Evolutionary conservation across 2,113 vertebrate genomes (phyloP).

Genomic region (Corvus cornix): DNA sequence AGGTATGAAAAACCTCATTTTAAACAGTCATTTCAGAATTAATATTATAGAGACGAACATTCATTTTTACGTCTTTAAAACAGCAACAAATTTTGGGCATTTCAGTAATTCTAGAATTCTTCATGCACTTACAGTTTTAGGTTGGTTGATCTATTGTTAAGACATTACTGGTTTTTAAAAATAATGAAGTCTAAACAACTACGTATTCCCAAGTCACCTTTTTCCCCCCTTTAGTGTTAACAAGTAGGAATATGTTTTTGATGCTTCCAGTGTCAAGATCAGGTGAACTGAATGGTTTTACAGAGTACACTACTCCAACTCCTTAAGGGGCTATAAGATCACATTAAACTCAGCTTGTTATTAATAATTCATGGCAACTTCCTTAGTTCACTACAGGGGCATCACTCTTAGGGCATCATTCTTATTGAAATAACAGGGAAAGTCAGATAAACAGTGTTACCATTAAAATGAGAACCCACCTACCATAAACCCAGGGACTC

Average conservation of each 20-base stretch:
- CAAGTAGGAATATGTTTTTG: slow-evolving; percentile 47
- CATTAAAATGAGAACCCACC: slow-evolving; percentile 1
- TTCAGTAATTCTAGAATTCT: neutral
- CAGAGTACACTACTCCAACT: slow-evolving; percentile 9
- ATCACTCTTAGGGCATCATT: slow-evolving; percentile 55
- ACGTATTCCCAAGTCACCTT: slow-evolving; percentile 52
- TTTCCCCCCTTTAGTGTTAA: slow-evolving; percentile 20
- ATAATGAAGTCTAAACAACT: slow-evolving; percentile 25
- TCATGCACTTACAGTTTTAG: neutral
- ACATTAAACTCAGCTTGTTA: slow-evolving; percentile 43
- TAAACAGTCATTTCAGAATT: neutral
- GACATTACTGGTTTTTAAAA: neutral
- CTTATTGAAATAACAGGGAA: slow-evolving; percentile 19
- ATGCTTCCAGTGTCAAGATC: slow-evolving; percentile 67
- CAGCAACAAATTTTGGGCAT: neutral
- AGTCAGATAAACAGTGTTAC: slow-evolving; percentile 35
- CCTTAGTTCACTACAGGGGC: slow-evolving; percentile 58
- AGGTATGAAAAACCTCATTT: neutral
- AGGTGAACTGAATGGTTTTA: slow-evolving; percentile 59
- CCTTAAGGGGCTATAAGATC: slow-evolving; percentile 55
- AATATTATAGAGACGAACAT: neutral
- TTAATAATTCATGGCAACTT: slow-evolving; percentile 73
- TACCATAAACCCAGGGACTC: neutral
- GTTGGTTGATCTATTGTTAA: neutral
- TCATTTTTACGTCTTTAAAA: neutral